Percentiles rank a stretch among this genome's conserved stretches.
phyloP scores from a whole-genome alignment of 2,888 invertebrate genomes.

The Sinelater perroti region DNA sequence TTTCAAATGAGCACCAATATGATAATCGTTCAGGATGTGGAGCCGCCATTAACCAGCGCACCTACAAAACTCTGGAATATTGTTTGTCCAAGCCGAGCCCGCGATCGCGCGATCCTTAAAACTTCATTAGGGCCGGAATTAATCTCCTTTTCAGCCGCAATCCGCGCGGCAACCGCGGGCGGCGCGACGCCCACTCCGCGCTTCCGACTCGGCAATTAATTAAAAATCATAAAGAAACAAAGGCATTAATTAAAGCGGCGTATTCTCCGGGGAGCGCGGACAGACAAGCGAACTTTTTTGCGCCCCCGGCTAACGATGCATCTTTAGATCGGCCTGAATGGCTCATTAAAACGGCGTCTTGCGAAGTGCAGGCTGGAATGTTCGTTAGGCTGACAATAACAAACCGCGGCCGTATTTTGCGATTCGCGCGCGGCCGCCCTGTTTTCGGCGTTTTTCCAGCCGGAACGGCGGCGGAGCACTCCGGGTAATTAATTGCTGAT shows the following conservation, averaged over 20 bases:
- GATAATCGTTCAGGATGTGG: too few species aligned
- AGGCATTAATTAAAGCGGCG: slow-evolving; percentile 20
- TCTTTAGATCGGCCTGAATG: slow-evolving; percentile 23
- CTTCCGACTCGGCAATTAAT: slow-evolving; percentile 13
- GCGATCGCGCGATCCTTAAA: background rate
- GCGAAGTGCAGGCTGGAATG: slow-evolving; percentile 7
- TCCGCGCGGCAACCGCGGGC: background rate
- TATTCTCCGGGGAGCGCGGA: slow-evolving; percentile 10
- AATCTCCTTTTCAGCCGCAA: background rate
- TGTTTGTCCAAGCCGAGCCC: too few species aligned
- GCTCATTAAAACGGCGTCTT: slow-evolving; percentile 25
- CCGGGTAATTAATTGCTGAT: too few species aligned
- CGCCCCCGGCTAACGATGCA: slow-evolving; percentile 19
- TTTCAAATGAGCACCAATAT: too few species aligned
- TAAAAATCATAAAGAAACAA: slow-evolving; percentile 21
- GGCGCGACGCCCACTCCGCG: background rate
- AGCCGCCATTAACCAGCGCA: too few species aligned
- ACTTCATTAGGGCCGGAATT: slow-evolving; percentile 3
- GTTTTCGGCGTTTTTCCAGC: too few species aligned
- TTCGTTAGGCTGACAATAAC: slow-evolving; percentile 6
- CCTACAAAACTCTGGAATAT: too few species aligned
- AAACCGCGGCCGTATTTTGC: too few species aligned
- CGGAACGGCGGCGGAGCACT: too few species aligned
- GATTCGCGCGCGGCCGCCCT: too few species aligned
- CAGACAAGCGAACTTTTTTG: slow-evolving; percentile 13